Evolutionary conservation across 2,113 vertebrate genomes (phyloP), one percentile per base, ranked within the genome.

Genomic region (Pungitius pungitius): DNA sequence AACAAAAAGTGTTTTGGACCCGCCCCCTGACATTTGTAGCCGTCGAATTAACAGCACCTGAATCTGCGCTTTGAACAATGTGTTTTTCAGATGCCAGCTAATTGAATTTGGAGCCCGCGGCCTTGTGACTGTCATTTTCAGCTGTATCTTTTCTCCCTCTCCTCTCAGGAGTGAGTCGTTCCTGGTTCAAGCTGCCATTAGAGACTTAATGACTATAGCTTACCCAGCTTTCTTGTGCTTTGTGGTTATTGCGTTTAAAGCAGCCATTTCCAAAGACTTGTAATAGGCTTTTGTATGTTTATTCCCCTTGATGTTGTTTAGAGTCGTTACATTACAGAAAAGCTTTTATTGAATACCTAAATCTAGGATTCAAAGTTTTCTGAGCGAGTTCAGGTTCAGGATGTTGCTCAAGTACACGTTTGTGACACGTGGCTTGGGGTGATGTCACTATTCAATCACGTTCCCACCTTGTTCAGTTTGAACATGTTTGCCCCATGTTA

Each of bases 61-160:
- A 77, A 83, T 84, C 47, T 18, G 62, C 52, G 43, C 66, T 78
- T 68, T 5, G 14, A 27, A 27, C 20, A 58, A 66, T 58, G 55
- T 37, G 42, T 47, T 73, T 60, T 77, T 66, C 61, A 2, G 43
- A 62, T 70, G 69, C 62, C 13, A 33, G 60, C 61, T 79, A 81
- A 88, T 85, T 83, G 74, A 85, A 88, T 81, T 84, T 72, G 64
- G 63, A 78, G 75, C 70, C 71, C 63, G 60, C 79, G 79, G 82
- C 72, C 84, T 85, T 80, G 82, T 88, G 80, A 80, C 83, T 73
- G 54, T 86, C n/a, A 56, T 73, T 72, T 80, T 80, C 54, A 40
- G 51, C 61, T 26, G 45, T 30, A 72, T 81, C 73, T 72, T 87
- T 72, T 68, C 67, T 18, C 15, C 15, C 8, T 70, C n/a, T 70